A percentile compares a stretch with the other conserved stretches of the same genome.
These are phyloP conservation scores for Octomys mimax DNA, from an alignment of 2,797 vertebrate genomes.

Conservation along the genomic window DNA sequence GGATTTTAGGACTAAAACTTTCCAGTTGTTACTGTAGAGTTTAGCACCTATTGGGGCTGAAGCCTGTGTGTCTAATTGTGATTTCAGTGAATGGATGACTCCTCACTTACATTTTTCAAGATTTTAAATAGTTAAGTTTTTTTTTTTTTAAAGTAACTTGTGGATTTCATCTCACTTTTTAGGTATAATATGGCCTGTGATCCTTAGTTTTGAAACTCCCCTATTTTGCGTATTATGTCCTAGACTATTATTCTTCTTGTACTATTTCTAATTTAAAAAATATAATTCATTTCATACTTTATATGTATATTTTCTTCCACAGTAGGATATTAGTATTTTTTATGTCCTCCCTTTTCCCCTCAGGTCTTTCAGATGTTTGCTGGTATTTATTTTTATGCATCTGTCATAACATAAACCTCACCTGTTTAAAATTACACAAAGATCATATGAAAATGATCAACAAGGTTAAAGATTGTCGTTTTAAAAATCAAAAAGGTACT, in stretches of 20 bases:
- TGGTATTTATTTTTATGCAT: conserved; percentile 13
- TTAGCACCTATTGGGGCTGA: neutral
- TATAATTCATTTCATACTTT: neutral
- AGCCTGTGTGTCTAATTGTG: neutral
- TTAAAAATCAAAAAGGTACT: neutral
- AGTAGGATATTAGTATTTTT: neutral
- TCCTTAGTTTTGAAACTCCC: neutral
- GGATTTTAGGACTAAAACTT: neutral
- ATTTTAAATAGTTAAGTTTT: conserved; percentile 43
- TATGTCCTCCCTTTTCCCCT: neutral
- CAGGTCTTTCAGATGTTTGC: neutral
- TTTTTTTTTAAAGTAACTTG: neutral
- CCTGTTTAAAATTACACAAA: neutral
- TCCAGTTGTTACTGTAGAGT: neutral
- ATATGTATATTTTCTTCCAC: neutral
- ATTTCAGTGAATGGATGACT: neutral
- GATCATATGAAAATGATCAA: neutral
- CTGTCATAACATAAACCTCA: neutral
- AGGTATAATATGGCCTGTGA: neutral
- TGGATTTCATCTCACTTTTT: neutral
- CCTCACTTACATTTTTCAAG: neutral
- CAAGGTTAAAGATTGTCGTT: neutral
- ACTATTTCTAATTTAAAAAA: neutral
- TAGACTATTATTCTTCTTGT: neutral
- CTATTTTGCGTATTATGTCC: neutral